phyloP scores from a whole-genome alignment of 2,113 vertebrate species.

The Hemiscyllium ocellatum region DNA sequence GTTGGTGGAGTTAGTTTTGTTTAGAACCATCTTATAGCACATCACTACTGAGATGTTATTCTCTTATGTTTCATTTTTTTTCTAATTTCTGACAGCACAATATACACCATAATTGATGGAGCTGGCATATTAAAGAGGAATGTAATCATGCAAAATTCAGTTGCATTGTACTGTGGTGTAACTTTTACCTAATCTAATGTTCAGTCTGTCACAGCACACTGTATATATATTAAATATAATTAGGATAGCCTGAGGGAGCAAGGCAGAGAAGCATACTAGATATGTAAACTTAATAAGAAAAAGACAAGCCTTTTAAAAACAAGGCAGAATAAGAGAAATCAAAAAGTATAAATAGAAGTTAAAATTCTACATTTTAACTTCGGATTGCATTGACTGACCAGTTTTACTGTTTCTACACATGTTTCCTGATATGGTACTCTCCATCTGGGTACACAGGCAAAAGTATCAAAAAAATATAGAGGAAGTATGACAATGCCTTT shows the following conservation, averaged over 20 bases:
- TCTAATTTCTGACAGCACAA: background rate
- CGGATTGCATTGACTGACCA: background rate
- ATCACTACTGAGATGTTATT: background rate
- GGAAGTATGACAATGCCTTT: background rate
- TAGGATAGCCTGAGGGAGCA: background rate
- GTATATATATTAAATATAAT: slow-evolving; percentile 21
- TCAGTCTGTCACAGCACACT: background rate
- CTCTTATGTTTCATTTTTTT: background rate
- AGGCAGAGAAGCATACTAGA: background rate
- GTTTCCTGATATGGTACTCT: background rate
- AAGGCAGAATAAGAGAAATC: background rate
- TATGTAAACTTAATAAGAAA: background rate
- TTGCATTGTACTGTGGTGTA: background rate
- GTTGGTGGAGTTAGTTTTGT: background rate
- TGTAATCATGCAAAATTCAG: background rate
- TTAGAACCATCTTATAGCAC: background rate
- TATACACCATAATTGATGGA: background rate
- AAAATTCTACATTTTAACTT: background rate
- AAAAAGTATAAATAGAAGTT: background rate
- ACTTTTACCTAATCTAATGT: background rate
- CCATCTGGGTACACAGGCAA: too few relatives aligned
- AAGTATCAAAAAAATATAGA: background rate
- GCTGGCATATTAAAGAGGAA: background rate
- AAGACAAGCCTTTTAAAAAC: background rate
- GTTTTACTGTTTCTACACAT: background rate